These are phyloP conservation scores for Lacerta viridis DNA, from an alignment of 2,797 vertebrate species.

Conservation along the genomic window DNA sequence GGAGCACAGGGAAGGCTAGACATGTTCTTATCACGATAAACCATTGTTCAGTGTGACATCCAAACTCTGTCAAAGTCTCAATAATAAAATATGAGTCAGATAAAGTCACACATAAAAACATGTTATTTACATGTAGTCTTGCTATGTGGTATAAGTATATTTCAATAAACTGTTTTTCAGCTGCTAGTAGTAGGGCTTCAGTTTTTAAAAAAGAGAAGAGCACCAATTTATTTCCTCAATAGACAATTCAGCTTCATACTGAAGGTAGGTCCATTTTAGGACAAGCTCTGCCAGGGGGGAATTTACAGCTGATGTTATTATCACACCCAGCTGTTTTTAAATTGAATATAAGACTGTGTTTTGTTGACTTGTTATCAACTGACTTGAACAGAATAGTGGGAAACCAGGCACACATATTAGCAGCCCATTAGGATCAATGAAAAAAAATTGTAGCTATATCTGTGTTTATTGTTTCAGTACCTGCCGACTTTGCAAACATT, in stretches of 20 bases:
- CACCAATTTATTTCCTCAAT: not conserved
- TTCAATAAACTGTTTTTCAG: not conserved
- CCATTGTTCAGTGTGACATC: no score
- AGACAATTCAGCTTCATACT: slow-evolving; percentile 9
- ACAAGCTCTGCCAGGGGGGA: not conserved
- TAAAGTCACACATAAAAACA: not conserved
- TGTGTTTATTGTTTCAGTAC: slow-evolving; percentile 19
- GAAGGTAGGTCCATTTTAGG: not conserved
- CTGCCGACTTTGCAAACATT: slow-evolving; percentile 11
- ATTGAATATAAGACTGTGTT: not conserved
- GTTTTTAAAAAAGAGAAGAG: not conserved
- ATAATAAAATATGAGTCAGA: slow-evolving; percentile 18
- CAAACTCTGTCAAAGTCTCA: not conserved
- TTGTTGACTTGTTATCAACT: slow-evolving; percentile 47
- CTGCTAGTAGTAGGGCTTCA: not conserved
- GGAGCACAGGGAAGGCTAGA: no score
- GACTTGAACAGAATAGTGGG: slow-evolving; percentile 33
- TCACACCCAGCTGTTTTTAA: slow-evolving; percentile 1
- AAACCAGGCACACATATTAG: slow-evolving; percentile 52
- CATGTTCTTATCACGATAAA: no score
- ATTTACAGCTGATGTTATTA: slow-evolving; percentile 18
- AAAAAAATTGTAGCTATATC: slow-evolving; percentile 30
- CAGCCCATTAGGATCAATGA: slow-evolving; percentile 19
- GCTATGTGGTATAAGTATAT: not conserved
- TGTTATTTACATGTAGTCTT: not conserved